A percentile compares a stretch with the other conserved stretches of the same genome.
phyloP scores from a whole-genome alignment of 2,888 invertebrate species.

The Caenorhabditis drosophilae region DNA sequence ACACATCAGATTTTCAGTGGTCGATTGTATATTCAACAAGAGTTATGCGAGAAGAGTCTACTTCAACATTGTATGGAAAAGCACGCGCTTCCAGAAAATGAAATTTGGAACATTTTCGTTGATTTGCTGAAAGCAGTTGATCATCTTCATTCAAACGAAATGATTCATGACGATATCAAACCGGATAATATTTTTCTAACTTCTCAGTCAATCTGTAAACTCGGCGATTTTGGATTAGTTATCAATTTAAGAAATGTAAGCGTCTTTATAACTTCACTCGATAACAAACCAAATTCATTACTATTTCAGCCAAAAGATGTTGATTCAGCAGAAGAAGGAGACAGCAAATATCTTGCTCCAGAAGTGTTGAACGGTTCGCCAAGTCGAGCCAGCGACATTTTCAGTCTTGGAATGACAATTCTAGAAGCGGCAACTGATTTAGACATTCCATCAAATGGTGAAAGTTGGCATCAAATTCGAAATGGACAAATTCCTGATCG shows the following conservation, averaged over 20 bases:
- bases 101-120: constrained; percentile 77
- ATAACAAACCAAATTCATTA: background rate
- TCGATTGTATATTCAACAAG: constrained; percentile 71
- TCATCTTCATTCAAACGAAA: constrained; percentile 77
- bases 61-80: constrained; percentile 74
- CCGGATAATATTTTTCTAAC: constrained; percentile 80
- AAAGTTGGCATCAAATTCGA: constrained; percentile 77
- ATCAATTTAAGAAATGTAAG: constrained; percentile 74
- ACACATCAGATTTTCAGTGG: constrained; percentile 15
- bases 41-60: constrained; percentile 77
- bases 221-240: constrained; percentile 81
- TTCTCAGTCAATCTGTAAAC: constrained; percentile 76
- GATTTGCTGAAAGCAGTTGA: constrained; percentile 75
- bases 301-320: constrained; percentile 31
- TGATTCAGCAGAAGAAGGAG: constrained; percentile 74
- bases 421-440: constrained; percentile 76
- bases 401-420: constrained; percentile 71
- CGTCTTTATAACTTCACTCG: constrained; percentile 40
- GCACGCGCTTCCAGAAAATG: constrained; percentile 75
- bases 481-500: constrained; percentile 74
- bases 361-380: constrained; percentile 77
- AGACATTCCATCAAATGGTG: constrained; percentile 77
- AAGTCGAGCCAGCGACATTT: constrained; percentile 78
- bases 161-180: constrained; percentile 81
- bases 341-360: constrained; percentile 79